Evolutionary conservation across 1,140 invertebrate genomes (phyloP), one percentile per base, ranked within the genome.

Genomic region (Drosophila littoralis): DNA sequence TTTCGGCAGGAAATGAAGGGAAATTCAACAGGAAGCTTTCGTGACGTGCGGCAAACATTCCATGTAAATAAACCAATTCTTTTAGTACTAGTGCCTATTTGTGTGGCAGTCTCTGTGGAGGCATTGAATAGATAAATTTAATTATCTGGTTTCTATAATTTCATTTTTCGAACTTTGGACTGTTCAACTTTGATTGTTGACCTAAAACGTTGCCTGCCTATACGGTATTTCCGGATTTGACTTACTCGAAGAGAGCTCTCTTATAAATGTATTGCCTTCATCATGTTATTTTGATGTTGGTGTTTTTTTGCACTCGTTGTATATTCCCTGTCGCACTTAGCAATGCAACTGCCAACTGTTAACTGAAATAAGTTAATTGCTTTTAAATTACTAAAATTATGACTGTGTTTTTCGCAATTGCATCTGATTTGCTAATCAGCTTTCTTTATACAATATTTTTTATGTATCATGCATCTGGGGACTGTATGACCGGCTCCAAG

Each of bases 1-100:
- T 83, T 89, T 79, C 64, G 76, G 52, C 83, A 79, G 83, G 83
- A 88, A 88, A 88, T 88, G 79, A 88, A 88, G 83, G 83, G 84
- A 88, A 88, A 88, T 88, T 88, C 77, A 88, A 80, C 83, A 89
- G 83, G 83, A 88, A 88, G 72, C 84, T 83, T 89, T 83, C 89
- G 73, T 89, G 83, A 88, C 83, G 83, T 86, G 83, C 84, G 55
- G 74, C 83, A 88, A 88, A 88, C 83, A 88, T 66, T 74, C 63
- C 65, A 52, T 71, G 65, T 76, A 79, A 85, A 81, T 71, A 85
- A 63, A 66, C 69, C 57, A 69, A 52, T 52, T 22, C 40, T 38
- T 15, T 7, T 7, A 22, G 10, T 22, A 0, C 15, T 60, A 8
- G 43, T 48, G 22, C 4, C 12, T 50, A 28, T 51, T 12, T 68